These are phyloP conservation scores for Geophilus truncorum DNA, from an alignment of 2,888 invertebrate species.

Conservation along the genomic window DNA sequence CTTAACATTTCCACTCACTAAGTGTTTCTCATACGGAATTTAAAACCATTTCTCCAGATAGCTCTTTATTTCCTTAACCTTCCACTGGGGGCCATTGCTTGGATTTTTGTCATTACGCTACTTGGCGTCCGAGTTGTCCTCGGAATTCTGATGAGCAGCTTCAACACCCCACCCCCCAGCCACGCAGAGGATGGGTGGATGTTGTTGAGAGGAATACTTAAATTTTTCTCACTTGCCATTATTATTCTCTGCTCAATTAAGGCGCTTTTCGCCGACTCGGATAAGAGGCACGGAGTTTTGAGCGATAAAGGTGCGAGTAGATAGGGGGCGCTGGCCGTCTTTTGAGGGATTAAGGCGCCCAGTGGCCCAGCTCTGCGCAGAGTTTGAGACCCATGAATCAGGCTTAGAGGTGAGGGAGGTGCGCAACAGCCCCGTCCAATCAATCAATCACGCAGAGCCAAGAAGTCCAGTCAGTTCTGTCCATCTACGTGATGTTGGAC, in stretches of 20 bases:
- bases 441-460: neutral
- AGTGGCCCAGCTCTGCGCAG: neutral
- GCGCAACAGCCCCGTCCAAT: neutral
- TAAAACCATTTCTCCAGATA: neutral
- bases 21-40: neutral
- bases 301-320: neutral
- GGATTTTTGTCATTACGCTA: constrained; percentile 27
- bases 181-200: neutral
- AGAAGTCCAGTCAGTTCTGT: neutral
- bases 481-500: neutral
- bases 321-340: neutral
- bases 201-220: neutral
- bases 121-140: constrained; percentile 9
- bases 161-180: neutral
- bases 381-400: neutral
- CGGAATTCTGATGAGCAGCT: constrained; percentile 15
- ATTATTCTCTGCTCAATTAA: neutral
- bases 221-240: neutral
- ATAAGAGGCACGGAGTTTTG: neutral
- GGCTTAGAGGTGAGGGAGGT: neutral
- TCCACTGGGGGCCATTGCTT: neutral
- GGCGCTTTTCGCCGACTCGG: neutral
- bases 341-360: neutral
- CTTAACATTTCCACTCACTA: neutral
- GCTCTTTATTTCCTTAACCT: neutral